phyloP scores from a whole-genome alignment of 2,888 invertebrate genomes.

The Unio pictorum region DNA sequence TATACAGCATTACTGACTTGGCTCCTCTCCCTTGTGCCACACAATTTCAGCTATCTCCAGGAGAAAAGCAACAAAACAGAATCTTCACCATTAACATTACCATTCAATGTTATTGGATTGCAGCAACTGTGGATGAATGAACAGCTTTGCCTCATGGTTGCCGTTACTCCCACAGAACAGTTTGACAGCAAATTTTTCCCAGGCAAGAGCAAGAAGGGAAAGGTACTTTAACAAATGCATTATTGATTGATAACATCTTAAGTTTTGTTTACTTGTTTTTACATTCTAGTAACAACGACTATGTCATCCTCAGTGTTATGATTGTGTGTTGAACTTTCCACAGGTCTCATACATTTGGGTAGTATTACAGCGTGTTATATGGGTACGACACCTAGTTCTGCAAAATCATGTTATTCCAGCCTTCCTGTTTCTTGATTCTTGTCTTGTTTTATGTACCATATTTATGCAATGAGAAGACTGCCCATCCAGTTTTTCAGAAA shows the following conservation, averaged over 20 bases:
- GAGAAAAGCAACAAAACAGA: slow-evolving; percentile 11
- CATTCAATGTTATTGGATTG: slow-evolving; percentile 64
- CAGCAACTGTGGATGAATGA: slow-evolving; percentile 64
- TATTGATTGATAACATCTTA: neutral
- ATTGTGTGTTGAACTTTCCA: too few relatives aligned
- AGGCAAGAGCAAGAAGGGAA: slow-evolving; percentile 51
- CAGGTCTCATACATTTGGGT: too few relatives aligned
- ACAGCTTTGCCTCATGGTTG: slow-evolving; percentile 58
- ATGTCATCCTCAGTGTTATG: too few relatives aligned
- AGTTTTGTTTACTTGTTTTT: too few relatives aligned
- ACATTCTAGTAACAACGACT: too few relatives aligned
- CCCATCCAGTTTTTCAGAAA: too few relatives aligned
- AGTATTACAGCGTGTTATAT: too few relatives aligned
- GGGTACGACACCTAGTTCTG: too few relatives aligned
- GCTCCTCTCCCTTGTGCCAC: slow-evolving; percentile 64
- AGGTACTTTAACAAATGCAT: slow-evolving; percentile 35
- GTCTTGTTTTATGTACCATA: too few relatives aligned
- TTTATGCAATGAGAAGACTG: too few relatives aligned
- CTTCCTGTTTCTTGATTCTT: too few relatives aligned
- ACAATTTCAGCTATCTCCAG: slow-evolving; percentile 52
- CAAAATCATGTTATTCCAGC: too few relatives aligned
- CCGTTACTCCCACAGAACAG: slow-evolving; percentile 54
- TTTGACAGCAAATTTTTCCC: slow-evolving; percentile 44
- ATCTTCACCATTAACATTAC: slow-evolving; percentile 30
- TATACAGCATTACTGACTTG: slow-evolving; percentile 64